phyloP scores from a whole-genome alignment of 2,888 invertebrate species.

The Heliothis peltigera region DNA sequence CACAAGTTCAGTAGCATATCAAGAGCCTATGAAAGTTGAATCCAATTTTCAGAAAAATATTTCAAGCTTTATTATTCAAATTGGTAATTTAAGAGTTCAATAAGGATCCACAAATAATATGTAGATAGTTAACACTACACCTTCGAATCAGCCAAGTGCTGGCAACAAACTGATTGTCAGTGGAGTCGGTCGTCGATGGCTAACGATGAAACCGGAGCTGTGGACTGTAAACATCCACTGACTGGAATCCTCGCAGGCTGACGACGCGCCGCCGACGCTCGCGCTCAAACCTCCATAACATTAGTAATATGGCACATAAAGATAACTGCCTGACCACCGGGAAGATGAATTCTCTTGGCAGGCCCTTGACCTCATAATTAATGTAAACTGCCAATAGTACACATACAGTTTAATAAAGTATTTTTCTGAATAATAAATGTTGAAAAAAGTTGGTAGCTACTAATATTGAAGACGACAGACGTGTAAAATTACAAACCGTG shows the following conservation, averaged over 20 bases:
- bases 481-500: not conserved
- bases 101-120: constrained; percentile 42
- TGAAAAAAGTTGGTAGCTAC: no score
- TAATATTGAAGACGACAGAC: not conserved
- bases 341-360: constrained; percentile 24
- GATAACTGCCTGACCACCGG: constrained; percentile 64
- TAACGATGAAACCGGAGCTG: constrained; percentile 86
- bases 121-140: constrained; percentile 71
- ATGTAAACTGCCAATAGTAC: constrained; percentile 5
- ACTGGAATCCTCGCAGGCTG: constrained; percentile 79
- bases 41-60: constrained; percentile 12
- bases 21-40: constrained; percentile 4
- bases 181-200: constrained; percentile 70
- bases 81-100: constrained; percentile 29
- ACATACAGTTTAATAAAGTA: no score
- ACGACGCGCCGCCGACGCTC: constrained; percentile 61
- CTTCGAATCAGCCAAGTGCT: constrained; percentile 77
- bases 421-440: no score
- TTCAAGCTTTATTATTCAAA: constrained; percentile 17
- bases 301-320: constrained; percentile 60
- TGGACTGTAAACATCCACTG: constrained; percentile 86
- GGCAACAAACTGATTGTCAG: constrained; percentile 78
- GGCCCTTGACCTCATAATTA: constrained; percentile 44
- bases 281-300: constrained; percentile 60
- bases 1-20: constrained; percentile 3